Evolutionary conservation across 2,797 vertebrate species (phyloP).

Genomic region (Argentina silus): DNA sequence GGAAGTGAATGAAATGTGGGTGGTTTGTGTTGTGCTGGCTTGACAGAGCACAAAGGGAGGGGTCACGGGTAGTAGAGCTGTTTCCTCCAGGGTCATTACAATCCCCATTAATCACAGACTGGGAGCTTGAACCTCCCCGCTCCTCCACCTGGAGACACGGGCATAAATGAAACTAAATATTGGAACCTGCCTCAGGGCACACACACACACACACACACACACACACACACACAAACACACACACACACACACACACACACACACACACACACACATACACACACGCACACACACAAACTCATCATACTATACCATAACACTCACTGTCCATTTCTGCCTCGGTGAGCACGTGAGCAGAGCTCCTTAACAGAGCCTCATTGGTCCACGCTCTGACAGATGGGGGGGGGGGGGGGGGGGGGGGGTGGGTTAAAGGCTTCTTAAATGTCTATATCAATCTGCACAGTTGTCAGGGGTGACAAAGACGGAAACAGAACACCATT

Average conservation of each 20-base stretch:
- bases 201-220: conserved; percentile 23
- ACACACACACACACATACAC: not conserved
- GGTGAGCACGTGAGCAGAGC: conserved; percentile 52
- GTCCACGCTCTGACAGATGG: conserved; percentile 63
- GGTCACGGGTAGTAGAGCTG: conserved; percentile 35
- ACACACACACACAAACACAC: not conserved
- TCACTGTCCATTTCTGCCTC: conserved; percentile 43
- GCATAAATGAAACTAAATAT: conserved; percentile 59
- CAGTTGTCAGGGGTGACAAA: conserved; percentile 74
- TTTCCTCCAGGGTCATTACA: conserved; percentile 48
- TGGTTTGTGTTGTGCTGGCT: conserved; percentile 21
- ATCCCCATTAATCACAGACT: conserved; percentile 50
- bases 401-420: conserved; percentile 41
- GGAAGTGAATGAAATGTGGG: too few relatives aligned
- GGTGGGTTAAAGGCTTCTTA: conserved; percentile 71
- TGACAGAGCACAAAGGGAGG: conserved; percentile 15
- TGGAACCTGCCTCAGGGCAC: conserved; percentile 24
- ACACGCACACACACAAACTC: conserved; percentile 28
- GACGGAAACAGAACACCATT: conserved; percentile 74
- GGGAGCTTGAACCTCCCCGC: conserved; percentile 4
- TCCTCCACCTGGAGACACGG: conserved; percentile 34
- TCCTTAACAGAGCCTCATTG: conserved; percentile 30
- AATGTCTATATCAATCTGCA: conserved; percentile 81
- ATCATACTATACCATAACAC: conserved; percentile 29
- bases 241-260: not conserved